Evolutionary conservation across 2,888 invertebrate genomes (phyloP), one percentile per base, ranked within the genome.

Genomic region (Pachycephus smyrnensis): DNA sequence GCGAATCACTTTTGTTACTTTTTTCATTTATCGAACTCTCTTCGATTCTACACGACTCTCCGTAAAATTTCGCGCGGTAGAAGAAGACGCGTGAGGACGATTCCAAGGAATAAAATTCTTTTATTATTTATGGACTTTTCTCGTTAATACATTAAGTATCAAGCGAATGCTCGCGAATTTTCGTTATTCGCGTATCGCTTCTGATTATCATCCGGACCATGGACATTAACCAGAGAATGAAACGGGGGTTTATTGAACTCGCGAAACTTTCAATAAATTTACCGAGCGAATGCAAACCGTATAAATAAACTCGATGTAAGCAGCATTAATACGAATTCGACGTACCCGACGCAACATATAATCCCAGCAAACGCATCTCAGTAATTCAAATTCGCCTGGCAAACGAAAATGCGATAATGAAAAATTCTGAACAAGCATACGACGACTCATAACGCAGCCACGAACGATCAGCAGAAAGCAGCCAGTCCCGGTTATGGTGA

Each of bases 231-330:
- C 32, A 36, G 75, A 71, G 69, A 37, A 71, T 33, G 30, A 40
- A 73, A 68, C 23, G 68, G 55, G 55, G 77, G 80, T 81, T 82
- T 80, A 80, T 82, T 82, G 81, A 84, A 82, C 79, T 77, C 79
- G 69, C 31, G 55, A 80, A 80, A 82, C 77, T 82, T 81, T 82
- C 81, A 81, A 83, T 83, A 82, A 83, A 83, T 84, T 79, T 78
- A 71, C 76, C 32, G 75, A 78, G 77, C 74, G 77, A 35, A 77
- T 73, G 78, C 68, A 68, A 73, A 68, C 78, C 79, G 78, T 79
- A 80, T 80, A 82, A 83, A 84, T 83, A 84, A 83, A 83, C 81
- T 80, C 76, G 79, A 79, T 79, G 81, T 79, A 79, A 82, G 82
- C 77, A 79, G 76, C 80, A 83, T 82, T 82, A 82, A 84, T 81